Evolutionary conservation across 1,140 invertebrate genomes (phyloP), one percentile per base, ranked within the genome.

Genomic region (Drosophila tropicalis): DNA sequence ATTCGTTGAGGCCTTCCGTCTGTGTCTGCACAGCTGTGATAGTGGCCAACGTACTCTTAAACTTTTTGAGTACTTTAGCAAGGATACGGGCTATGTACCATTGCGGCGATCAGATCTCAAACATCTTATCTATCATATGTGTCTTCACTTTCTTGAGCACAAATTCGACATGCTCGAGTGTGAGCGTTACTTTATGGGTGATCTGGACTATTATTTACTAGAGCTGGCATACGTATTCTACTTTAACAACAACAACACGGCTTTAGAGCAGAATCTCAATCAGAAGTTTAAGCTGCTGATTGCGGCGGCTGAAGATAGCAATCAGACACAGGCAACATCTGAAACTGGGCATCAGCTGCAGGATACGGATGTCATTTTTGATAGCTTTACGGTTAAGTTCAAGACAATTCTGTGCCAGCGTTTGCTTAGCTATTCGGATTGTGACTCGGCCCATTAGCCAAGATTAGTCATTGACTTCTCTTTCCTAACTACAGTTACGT

Each of bases 51-150:
- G 89, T 40, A 79, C 90, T 0, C 73, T 92, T 0, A 91, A 91
- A 75, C 70, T 92, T 0, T 92, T 92, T 54, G 91, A 92, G 77
- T 92, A 92, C 72, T 92, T 92, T 25, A 92, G 90, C 67, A 92
- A 92, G 72, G 91, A 92, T 55, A 87, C 91, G n/a, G 87, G 86
- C 19, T 91, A 91, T 56, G 91, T 92, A 61, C 91, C 91, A 3
- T 71, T 92, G 63, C 76, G 87, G 36, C 75, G 91, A 3, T 72
- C 83, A 9, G 91, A 92, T 67, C 74, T 92, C 22, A 92, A 91
- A 77, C 90, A 87, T 76, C 79, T 92, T 17, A 92, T 92, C 60
- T 91, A 92, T 71, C 79, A 91, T 56, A 76, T 92, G 60, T 90
- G 92, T 69, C 62, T 77, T 55, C 91, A 92, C 61, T 92, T 92